Base-by-base conservation (phyloP, 2,888 invertebrate genomes). In the Eilema caniola region DNA sequence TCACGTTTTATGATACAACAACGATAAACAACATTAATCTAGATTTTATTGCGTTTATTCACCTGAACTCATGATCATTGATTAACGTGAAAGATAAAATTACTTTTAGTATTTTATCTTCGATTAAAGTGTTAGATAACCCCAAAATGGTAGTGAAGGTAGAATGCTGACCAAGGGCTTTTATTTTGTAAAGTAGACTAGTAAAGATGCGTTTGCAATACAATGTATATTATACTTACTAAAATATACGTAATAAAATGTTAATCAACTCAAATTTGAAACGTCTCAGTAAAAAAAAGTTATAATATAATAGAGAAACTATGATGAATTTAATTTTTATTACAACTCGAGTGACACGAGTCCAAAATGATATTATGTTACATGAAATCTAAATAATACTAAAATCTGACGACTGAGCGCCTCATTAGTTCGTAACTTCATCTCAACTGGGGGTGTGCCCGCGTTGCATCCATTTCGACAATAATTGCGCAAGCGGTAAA, bases 401-500 rank as follows among this genome's bases (percentile, higher is more conserved):
- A 25, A 56, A 41, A 73, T 73, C 56, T 67, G 69, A 69, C 53
- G 64, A 66, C 14, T 59, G 59, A 61, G 53, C 57, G 67, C 75
- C 62, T 74, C 69, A 75, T 79, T 72, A 82, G 53, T 20, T 53
- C n/a, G n/a, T 53, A 53, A 53, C 53, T 53, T 20, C 53, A 53
- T 53, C 20, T 8, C 41, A 41, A n/a, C 12, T 73, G 77, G 81
- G 67, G 76, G 67, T 74, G 75, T 70, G 71, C 74, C 75, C 66
- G 73, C 71, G 81, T 74, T 72, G 78, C 75, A 77, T 80, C 77
- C 81, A 85, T 86, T 86, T 80, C 69, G 76, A 79, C 84, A 86
- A 87, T 87, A 82, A 90, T 91, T 93, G 87, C 90, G 88, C 88
- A 93, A 92, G 88, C 83, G 82, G 84, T 90, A 87, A 89, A 90